Evolutionary conservation across 2,797 vertebrate species (phyloP).

Genomic region (Phalanger gymnotis): DNA sequence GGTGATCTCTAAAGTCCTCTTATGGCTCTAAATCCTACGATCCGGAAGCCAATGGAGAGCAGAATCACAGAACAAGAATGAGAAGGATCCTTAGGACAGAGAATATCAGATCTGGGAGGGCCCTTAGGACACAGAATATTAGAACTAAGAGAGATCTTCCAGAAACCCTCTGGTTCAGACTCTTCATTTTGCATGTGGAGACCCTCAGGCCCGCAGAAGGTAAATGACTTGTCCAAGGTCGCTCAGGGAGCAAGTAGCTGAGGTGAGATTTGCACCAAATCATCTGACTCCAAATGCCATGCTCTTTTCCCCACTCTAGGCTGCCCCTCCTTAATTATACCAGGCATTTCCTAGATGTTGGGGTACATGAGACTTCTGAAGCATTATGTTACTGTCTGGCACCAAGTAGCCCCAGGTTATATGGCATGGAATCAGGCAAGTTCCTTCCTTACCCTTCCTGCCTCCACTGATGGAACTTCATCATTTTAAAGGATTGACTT

Average conservation of each 20-base stretch:
- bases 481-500: slow-evolving; percentile 24
- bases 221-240: background rate
- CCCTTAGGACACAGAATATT: background rate
- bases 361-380: slow-evolving; percentile 61
- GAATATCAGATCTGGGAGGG: background rate
- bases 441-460: background rate
- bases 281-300: background rate
- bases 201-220: background rate
- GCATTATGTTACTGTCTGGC: slow-evolving; percentile 60
- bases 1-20: background rate
- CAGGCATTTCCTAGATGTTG: slow-evolving; percentile 62
- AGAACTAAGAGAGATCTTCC: background rate
- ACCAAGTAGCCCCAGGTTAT: slow-evolving; percentile 58
- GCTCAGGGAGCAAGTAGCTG: background rate
- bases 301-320: background rate
- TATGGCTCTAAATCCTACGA: background rate
- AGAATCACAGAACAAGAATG: background rate
- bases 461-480: accelerated
- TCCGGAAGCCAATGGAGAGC: slow-evolving; percentile 56
- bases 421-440: slow-evolving; percentile 65
- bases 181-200: background rate
- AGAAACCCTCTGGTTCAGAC: background rate
- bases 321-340: slow-evolving; percentile 50
- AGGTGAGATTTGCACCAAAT: background rate
- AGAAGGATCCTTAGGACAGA: background rate